These are phyloP conservation scores for Colius striatus DNA, from an alignment of 2,113 vertebrate genomes.

Conservation along the genomic window DNA sequence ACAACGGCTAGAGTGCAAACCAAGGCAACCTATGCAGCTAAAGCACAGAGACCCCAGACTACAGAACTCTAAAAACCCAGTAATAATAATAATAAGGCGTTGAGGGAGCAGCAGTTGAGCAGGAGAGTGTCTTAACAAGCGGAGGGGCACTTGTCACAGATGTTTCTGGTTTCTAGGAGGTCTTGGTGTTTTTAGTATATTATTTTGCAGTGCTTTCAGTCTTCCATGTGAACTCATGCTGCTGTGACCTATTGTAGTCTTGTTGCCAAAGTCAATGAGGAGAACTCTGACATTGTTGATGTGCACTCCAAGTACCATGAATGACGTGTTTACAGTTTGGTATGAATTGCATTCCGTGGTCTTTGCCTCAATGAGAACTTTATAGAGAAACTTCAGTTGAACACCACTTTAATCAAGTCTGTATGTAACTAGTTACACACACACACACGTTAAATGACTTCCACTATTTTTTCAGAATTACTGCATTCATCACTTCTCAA, in stretches of 20 bases:
- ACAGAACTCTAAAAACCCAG: constrained; percentile 46
- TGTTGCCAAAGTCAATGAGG: constrained; percentile 75
- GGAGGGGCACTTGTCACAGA: constrained; percentile 45
- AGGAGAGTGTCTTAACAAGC: constrained; percentile 33
- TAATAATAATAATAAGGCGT: constrained; percentile 31
- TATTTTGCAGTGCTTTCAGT: constrained; percentile 78
- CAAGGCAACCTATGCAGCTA: constrained; percentile 43
- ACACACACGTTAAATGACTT: constrained; percentile 37
- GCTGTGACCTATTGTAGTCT: constrained; percentile 78
- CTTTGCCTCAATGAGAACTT: constrained; percentile 75
- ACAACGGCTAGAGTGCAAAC: constrained; percentile 74
- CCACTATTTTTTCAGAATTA: constrained; percentile 59
- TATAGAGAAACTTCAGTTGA: constrained; percentile 62
- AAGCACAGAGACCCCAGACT: constrained; percentile 71
- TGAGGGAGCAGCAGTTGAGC: constrained; percentile 59
- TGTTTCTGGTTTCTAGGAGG: constrained; percentile 69
- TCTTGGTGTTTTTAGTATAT: constrained; percentile 73
- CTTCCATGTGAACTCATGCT: constrained; percentile 78
- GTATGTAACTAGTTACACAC: constrained; percentile 44
- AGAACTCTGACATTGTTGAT: constrained; percentile 65
- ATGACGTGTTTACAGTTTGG: constrained; percentile 74
- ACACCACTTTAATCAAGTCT: constrained; percentile 54
- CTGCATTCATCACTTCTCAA: constrained; percentile 52
- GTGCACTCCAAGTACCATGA: constrained; percentile 70
- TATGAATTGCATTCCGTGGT: constrained; percentile 81